Evolutionary conservation across 2,113 vertebrate species (phyloP).

Genomic region (Salvator merianae): DNA sequence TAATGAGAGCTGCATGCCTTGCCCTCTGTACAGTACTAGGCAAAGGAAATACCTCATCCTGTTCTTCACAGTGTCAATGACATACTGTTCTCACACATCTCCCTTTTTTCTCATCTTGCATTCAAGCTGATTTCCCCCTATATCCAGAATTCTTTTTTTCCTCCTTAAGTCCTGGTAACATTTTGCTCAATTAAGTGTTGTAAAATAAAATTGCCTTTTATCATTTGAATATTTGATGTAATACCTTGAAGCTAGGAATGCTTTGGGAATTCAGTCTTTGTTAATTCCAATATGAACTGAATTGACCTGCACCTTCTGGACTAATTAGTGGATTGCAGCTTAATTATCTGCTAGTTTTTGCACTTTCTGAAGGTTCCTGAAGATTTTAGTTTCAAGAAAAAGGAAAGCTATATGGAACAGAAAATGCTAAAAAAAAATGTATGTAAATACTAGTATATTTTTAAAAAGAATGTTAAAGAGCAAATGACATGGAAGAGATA

Average conservation of each 20-base stretch:
- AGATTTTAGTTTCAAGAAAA: too few species aligned
- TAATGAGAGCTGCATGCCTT: not conserved
- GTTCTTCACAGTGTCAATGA: not conserved
- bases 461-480: not conserved
- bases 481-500: not conserved
- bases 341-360: too few species aligned
- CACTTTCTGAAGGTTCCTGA: too few species aligned
- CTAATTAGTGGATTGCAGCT: too few species aligned
- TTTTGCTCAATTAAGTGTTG: fast-evolving
- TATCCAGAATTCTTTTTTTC: not conserved
- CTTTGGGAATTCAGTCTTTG: not conserved
- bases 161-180: not conserved
- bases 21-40: not conserved
- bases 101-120: fast-evolving
- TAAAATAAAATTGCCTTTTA: not conserved
- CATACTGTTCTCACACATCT: not conserved
- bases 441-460: too few species aligned
- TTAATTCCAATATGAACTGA: not conserved
- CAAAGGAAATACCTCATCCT: not conserved
- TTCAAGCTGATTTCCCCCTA: not conserved
- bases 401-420: too few species aligned
- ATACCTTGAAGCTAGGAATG: not conserved
- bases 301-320: not conserved
- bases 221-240: not conserved
- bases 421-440: too few species aligned